Base-by-base conservation (phyloP, 2,797 vertebrate genomes). In the Chelmon rostratus region DNA sequence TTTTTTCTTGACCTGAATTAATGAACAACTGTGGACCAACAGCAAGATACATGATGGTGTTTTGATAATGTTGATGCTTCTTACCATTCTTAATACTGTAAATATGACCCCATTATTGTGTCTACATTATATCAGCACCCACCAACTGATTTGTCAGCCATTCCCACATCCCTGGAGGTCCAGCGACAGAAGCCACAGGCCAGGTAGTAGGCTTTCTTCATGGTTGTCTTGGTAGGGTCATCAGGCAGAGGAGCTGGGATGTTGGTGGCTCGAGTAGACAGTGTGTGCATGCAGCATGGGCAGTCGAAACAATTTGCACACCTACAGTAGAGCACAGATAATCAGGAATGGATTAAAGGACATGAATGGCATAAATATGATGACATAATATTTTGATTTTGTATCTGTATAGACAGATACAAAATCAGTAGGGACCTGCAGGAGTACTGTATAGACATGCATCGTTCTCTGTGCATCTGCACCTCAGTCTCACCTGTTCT, bases 61-160 rank as follows among this genome's bases (percentile, higher is more conserved):
- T 46, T 11, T 19, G 0, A 10, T 37, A 35, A 15, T 1, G 10
- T 0, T 73, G 2, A 37, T 56, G n/a, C 7, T 40, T 64, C 33
- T 12, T 61, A 9, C 12, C n/a, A n/a, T n/a, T 59, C 8, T 6
- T 8, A 19, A 66, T 62, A 16, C 3, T 46, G 8, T 7, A 57
- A 59, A 5, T 6, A 31, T 40, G 18, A 61, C 2, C 3, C 42
- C 4, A 62, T 37, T 4, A 4, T 15, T 6, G n/a, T 38, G 1
- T 67, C 1, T 37, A 56, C 2, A 62, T 46, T 25, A 52, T n/a
- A 53, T 54, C 6, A 56, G 15, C 23, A 89, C 98, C 90, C 84
- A 99, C 98, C 98, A 0, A 99, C 98, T 88, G 98, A 99, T 89
- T 99, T 99, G 91, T 99, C 98, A 67, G 98, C 98, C 98, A 99